phyloP scores from a whole-genome alignment of 2,888 invertebrate genomes.

The Chydorus sphaericus region DNA sequence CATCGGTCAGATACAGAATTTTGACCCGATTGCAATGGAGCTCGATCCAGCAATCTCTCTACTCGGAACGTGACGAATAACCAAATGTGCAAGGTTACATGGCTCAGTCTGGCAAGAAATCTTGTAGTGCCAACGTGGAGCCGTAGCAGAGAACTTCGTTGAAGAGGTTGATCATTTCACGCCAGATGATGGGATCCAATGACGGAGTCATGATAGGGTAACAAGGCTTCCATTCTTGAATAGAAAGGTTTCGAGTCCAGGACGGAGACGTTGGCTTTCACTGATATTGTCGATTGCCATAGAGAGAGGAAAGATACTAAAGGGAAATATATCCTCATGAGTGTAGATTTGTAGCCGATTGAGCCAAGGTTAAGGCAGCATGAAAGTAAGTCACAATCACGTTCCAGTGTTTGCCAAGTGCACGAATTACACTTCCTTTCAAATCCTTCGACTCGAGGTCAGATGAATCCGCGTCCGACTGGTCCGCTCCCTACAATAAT shows the following conservation, averaged over 20 bases:
- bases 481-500: not conserved
- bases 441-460: constrained; percentile 26
- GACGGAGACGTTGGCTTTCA: constrained; percentile 75
- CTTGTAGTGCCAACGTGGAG: constrained; percentile 74
- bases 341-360: not conserved
- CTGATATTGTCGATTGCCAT: constrained; percentile 81
- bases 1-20: not conserved
- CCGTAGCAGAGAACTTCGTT: constrained; percentile 85
- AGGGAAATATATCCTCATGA: constrained; percentile 22
- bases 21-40: constrained; percentile 19
- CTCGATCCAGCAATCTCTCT: constrained; percentile 52
- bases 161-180: constrained; percentile 66
- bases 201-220: constrained; percentile 42
- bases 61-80: constrained; percentile 76
- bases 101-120: constrained; percentile 76
- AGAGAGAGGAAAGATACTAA: constrained; percentile 63
- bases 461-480: constrained; percentile 1
- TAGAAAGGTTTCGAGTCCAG: constrained; percentile 80
- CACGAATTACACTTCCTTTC: constrained; percentile 71
- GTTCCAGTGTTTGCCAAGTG: constrained; percentile 70
- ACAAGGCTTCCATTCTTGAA: constrained; percentile 65
- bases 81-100: constrained; percentile 66
- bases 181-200: constrained; percentile 68
- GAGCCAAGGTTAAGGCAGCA: constrained; percentile 28
- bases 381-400: constrained; percentile 49